Conservation (phyloP, 2,888 invertebrate genomes). For the Agrilus biguttatus region DNA sequence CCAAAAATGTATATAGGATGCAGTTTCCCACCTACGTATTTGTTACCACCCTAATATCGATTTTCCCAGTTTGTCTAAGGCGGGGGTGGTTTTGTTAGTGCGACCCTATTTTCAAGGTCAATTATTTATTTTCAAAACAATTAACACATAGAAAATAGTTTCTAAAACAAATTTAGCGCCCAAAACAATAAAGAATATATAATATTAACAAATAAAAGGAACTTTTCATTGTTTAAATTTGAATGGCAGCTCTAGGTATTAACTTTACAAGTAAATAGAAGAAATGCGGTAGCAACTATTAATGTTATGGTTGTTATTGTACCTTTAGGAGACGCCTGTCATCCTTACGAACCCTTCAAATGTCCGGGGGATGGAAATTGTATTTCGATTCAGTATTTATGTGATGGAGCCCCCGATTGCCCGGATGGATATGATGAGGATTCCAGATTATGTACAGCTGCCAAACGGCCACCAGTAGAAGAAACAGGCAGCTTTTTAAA, state of each 20-base stretch:
- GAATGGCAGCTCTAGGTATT: too few relatives aligned
- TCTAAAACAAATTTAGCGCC: too few relatives aligned
- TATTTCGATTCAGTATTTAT: conserved; percentile 92
- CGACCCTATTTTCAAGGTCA: not conserved
- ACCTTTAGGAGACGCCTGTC: conserved; percentile 56
- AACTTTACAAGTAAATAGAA: too few relatives aligned
- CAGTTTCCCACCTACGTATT: too few relatives aligned
- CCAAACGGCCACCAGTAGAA: conserved; percentile 91
- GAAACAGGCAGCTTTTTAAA: conserved; percentile 92
- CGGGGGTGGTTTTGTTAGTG: not conserved
- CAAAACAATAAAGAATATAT: too few relatives aligned
- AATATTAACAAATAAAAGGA: too few relatives aligned
- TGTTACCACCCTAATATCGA: too few relatives aligned
- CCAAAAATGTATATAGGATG: too few relatives aligned
- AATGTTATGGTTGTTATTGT: not conserved
- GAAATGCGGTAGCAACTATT: too few relatives aligned
- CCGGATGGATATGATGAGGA: conserved; percentile 93
- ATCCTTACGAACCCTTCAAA: conserved; percentile 92
- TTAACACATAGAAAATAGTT: not conserved
- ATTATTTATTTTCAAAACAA: not conserved
- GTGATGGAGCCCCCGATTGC: conserved; percentile 90
- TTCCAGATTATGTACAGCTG: conserved; percentile 87
- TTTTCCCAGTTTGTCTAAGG: not conserved
- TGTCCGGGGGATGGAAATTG: conserved; percentile 89
- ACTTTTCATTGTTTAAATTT: too few relatives aligned